Conservation (phyloP, 2,113 vertebrate genomes). For the Synchiropus splendidus region DNA sequence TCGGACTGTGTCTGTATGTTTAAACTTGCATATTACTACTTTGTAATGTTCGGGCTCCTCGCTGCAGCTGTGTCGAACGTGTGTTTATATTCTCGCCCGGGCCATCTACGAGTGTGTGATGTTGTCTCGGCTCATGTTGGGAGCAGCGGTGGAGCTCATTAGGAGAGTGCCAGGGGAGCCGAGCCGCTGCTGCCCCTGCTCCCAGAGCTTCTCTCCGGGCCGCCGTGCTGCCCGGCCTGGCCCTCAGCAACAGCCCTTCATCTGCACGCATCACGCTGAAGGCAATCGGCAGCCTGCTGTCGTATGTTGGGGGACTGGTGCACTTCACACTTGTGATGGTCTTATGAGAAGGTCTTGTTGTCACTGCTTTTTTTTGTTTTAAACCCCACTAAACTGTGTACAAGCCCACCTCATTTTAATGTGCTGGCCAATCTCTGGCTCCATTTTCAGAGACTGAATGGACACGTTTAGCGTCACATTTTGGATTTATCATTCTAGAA, state of each 20-base stretch:
- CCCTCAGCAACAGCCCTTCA: slow-evolving; percentile 43
- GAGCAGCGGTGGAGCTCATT: slow-evolving; percentile 56
- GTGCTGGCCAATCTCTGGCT: too few species aligned
- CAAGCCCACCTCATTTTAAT: too few species aligned
- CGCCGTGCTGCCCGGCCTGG: slow-evolving; percentile 31
- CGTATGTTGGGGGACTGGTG: slow-evolving; percentile 20
- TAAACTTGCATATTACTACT: slow-evolving; percentile 20
- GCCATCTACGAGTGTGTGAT: slow-evolving; percentile 24
- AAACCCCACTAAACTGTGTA: too few species aligned
- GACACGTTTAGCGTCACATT: too few species aligned
- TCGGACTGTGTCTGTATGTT: slow-evolving; percentile 23
- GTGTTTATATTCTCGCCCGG: slow-evolving; percentile 4
- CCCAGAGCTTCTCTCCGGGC: slow-evolving; percentile 41
- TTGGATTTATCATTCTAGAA: too few species aligned
- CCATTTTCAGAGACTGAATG: too few species aligned
- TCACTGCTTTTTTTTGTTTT: not conserved
- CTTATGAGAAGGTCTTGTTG: slow-evolving; percentile 8
- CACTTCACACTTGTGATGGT: slow-evolving; percentile 20
- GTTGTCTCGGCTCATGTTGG: slow-evolving; percentile 40
- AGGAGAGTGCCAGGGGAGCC: slow-evolving; percentile 44
- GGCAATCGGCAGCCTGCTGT: slow-evolving; percentile 24
- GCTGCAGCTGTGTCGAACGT: slow-evolving; percentile 17
- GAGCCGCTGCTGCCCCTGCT: slow-evolving; percentile 21
- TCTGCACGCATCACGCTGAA: slow-evolving; percentile 31
- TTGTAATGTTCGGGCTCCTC: slow-evolving; percentile 2